Conservation (phyloP, 1,140 invertebrate species). For the Prorops nasuta region DNA sequence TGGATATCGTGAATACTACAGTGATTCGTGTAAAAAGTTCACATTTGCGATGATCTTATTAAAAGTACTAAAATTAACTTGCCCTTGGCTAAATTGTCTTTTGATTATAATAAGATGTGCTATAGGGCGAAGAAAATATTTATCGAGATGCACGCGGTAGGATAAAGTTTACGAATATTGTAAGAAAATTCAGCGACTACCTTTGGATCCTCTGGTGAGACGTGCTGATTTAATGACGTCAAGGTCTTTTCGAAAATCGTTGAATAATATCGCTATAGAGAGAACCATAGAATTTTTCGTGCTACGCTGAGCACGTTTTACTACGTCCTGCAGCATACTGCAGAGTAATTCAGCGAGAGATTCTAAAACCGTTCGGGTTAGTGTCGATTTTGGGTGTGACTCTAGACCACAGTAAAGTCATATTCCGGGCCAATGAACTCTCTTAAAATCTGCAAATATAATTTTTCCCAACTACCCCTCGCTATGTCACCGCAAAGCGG, state of each 20-base stretch:
- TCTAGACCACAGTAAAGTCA: background rate
- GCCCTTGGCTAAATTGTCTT: background rate
- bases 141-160: background rate
- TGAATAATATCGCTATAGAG: background rate
- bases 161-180: background rate
- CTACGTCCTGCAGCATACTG: background rate
- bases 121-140: background rate
- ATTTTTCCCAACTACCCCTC: no score
- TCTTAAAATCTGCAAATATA: background rate
- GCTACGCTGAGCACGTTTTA: background rate
- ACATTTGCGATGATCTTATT: no score
- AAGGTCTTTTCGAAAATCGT: background rate
- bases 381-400: background rate
- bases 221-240: background rate
- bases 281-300: background rate
- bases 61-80: background rate
- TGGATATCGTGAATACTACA: no score
- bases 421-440: background rate
- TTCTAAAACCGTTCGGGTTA: conserved; percentile 1
- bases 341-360: background rate
- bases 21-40: no score
- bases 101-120: background rate
- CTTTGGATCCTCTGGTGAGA: background rate
- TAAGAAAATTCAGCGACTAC: background rate
- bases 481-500: no score